Percentiles rank a stretch among this genome's conserved stretches.
phyloP scores from a whole-genome alignment of 2,113 vertebrate species.

The Nanorana parkeri region DNA sequence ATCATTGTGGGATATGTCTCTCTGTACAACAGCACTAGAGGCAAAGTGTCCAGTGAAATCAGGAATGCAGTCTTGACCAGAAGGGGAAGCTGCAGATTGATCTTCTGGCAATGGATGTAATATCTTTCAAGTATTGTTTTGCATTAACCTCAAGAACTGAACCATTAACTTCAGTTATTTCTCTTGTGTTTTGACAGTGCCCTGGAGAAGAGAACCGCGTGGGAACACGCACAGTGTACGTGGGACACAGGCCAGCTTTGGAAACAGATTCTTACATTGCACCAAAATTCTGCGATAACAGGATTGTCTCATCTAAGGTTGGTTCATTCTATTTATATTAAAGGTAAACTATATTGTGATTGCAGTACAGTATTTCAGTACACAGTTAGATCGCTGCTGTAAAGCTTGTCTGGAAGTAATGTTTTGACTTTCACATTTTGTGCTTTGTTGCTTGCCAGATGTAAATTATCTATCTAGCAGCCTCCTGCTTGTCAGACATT shows the following conservation, averaged over 20 bases:
- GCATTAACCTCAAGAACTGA: neutral
- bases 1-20: neutral
- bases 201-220: conserved; percentile 90
- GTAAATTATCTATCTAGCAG: too few species aligned
- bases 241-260: conserved; percentile 79
- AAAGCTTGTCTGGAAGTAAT: too few species aligned
- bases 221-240: conserved; percentile 87
- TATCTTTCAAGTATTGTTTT: neutral
- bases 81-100: neutral
- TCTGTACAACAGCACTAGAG: neutral
- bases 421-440: too few species aligned
- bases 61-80: neutral
- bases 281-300: conserved; percentile 94
- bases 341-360: too few species aligned
- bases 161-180: neutral
- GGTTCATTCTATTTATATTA: conserved; percentile 50
- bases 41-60: neutral
- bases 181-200: conserved; percentile 72
- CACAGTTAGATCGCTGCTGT: too few species aligned
- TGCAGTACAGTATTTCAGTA: too few species aligned
- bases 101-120: neutral
- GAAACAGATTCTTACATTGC: conserved; percentile 82
- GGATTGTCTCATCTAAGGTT: conserved; percentile 98
- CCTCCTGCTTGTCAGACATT: too few species aligned
- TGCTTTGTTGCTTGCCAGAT: too few species aligned